Conservation (phyloP, 2,888 invertebrate species). For the Cepaea hortensis region DNA sequence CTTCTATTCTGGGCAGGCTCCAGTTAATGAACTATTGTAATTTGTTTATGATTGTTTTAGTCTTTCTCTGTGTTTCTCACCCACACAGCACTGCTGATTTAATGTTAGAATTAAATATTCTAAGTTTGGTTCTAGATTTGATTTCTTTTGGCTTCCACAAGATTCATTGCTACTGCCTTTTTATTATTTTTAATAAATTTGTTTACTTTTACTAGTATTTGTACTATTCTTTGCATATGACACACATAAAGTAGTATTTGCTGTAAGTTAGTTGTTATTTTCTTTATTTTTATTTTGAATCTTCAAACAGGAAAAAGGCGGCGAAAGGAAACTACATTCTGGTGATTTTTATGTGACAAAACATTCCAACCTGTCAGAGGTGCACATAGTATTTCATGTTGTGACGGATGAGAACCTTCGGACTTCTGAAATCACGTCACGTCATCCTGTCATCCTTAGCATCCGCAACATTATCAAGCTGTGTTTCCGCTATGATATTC, state of each 20-base stretch:
- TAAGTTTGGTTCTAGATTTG: too few species aligned
- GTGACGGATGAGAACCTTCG: conserved; percentile 86
- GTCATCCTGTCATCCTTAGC: conserved; percentile 95
- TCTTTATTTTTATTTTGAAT: background rate
- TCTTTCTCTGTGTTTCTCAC: too few species aligned
- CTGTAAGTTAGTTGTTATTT: background rate
- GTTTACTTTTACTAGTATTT: too few species aligned
- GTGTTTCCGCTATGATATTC: conserved; percentile 95
- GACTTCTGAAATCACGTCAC: conserved; percentile 90
- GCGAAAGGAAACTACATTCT: conserved; percentile 58
- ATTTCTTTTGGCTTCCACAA: too few species aligned
- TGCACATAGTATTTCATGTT: conserved; percentile 96
- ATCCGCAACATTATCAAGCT: conserved; percentile 95
- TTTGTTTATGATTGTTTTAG: too few species aligned
- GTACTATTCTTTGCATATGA: too few species aligned
- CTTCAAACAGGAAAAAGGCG: conserved; percentile 62
- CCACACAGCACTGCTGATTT: too few species aligned
- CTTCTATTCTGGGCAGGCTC: too few species aligned
- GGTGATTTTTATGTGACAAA: conserved; percentile 76
- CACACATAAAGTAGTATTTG: background rate
- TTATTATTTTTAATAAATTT: too few species aligned
- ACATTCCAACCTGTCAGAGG: conserved; percentile 95
- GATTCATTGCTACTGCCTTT: too few species aligned
- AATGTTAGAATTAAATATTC: too few species aligned
- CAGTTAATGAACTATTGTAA: too few species aligned